Conservation (phyloP, 2,888 invertebrate genomes). For the Heliconius cydno region DNA sequence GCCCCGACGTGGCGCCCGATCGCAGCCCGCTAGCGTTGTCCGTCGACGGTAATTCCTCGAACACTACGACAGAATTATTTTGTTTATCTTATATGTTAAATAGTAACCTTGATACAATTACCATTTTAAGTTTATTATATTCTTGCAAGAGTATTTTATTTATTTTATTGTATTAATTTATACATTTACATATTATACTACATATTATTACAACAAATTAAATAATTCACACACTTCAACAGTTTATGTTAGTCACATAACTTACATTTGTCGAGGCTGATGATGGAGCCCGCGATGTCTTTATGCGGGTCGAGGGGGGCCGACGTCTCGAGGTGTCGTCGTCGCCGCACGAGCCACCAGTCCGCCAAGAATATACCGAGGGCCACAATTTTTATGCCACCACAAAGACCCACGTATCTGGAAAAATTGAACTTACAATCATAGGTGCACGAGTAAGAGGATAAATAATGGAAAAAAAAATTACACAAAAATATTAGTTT, state of each 20-base stretch:
- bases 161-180: too few species aligned
- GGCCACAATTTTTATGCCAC: conserved; percentile 94
- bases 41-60: conserved; percentile 87
- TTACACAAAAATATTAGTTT: too few species aligned
- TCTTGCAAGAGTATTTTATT: too few species aligned
- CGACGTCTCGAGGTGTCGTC: conserved; percentile 85
- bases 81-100: not conserved
- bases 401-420: conserved; percentile 95
- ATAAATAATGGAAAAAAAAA: too few species aligned
- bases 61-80: conserved; percentile 79
- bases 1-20: conserved; percentile 70
- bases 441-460: too few species aligned
- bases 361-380: conserved; percentile 93
- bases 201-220: not conserved
- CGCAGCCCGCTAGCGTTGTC: conserved; percentile 80
- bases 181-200: too few species aligned
- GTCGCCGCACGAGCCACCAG: conserved; percentile 93
- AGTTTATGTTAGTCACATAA: conserved; percentile 43
- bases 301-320: conserved; percentile 83
- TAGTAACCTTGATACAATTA: too few species aligned
- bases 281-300: conserved; percentile 90
- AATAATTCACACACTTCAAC: not conserved
- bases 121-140: too few species aligned
- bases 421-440: conserved; percentile 19
- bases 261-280: conserved; percentile 92